Conservation (phyloP, 2,888 invertebrate genomes). For the Arctia plantaginis region DNA sequence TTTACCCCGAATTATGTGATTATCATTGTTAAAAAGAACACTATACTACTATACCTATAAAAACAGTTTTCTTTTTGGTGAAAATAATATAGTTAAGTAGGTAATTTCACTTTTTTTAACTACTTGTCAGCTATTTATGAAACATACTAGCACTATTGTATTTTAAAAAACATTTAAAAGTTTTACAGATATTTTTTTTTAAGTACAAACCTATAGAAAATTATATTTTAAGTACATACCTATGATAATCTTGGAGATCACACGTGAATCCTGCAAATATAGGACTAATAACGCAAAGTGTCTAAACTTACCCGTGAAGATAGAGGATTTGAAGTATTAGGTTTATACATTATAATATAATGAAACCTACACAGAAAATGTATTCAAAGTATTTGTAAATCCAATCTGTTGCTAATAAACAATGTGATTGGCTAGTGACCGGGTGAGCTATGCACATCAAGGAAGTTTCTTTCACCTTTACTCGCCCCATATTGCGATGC, state of each 20-base stretch:
- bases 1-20: too few relatives aligned
- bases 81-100: too few relatives aligned
- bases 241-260: neutral
- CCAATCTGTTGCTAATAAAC: slow-evolving; percentile 38
- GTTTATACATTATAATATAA: neutral
- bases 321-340: neutral
- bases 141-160: too few relatives aligned
- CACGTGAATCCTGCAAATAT: neutral
- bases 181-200: too few relatives aligned
- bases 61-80: too few relatives aligned
- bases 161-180: too few relatives aligned
- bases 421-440: slow-evolving; percentile 53
- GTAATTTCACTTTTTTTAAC: too few relatives aligned
- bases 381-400: slow-evolving; percentile 3
- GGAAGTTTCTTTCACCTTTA: slow-evolving; percentile 61
- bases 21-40: too few relatives aligned
- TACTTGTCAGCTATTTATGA: too few relatives aligned
- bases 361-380: slow-evolving; percentile 8
- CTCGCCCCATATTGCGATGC: slow-evolving; percentile 56
- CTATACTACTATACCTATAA: too few relatives aligned
- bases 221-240: neutral
- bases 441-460: slow-evolving; percentile 57
- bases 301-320: neutral
- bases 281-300: too few relatives aligned
- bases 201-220: too few relatives aligned